phyloP scores from a whole-genome alignment of 2,113 vertebrate genomes.

The Dolichotis patagonum region DNA sequence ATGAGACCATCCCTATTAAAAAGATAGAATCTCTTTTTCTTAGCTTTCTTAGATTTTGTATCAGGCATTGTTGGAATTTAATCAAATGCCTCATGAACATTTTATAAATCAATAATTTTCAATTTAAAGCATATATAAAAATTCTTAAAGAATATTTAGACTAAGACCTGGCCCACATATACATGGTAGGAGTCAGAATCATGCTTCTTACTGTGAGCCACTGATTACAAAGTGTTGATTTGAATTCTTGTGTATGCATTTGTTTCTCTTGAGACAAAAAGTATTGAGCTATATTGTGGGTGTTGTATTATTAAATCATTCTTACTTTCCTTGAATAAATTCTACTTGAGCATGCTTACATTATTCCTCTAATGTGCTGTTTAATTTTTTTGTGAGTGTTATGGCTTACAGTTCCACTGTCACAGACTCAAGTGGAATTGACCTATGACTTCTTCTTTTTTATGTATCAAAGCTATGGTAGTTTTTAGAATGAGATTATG shows the following conservation, averaged over 20 bases:
- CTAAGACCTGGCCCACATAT: neutral
- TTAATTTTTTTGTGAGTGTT: conserved; percentile 32
- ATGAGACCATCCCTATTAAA: conserved; percentile 18
- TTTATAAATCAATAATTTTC: conserved; percentile 47
- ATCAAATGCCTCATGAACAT: conserved; percentile 9
- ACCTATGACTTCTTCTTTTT: neutral
- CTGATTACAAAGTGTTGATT: neutral
- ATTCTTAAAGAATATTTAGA: neutral
- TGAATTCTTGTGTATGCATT: neutral
- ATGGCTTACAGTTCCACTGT: neutral
- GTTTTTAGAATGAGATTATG: conserved; percentile 43
- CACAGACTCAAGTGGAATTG: neutral
- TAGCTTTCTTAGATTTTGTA: conserved; percentile 11
- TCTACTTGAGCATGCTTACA: neutral
- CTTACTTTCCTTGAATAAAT: neutral
- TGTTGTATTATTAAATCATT: neutral
- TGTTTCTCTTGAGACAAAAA: neutral
- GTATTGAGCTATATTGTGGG: conserved; percentile 8
- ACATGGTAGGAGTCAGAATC: neutral
- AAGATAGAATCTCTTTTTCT: neutral
- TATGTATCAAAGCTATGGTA: neutral
- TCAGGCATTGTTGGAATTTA: conserved; percentile 5
- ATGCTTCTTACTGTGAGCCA: neutral
- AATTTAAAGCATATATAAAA: neutral
- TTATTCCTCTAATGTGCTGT: neutral